A percentile compares a stretch with the other conserved stretches of the same genome.
Evolutionary conservation across 2,113 vertebrate genomes (phyloP).

Genomic region (Leiothrix lutea): DNA sequence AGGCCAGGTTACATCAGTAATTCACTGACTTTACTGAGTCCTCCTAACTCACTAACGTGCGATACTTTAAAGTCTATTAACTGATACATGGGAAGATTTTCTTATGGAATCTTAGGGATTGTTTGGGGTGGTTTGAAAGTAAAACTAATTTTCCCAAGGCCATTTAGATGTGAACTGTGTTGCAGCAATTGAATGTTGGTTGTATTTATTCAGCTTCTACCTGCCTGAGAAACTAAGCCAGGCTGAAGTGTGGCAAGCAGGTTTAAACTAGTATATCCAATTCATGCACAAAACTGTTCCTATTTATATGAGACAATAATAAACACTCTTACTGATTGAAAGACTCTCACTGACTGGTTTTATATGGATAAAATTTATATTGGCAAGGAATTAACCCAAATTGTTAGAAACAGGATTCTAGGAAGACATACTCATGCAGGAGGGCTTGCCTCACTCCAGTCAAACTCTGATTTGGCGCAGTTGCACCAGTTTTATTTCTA

Average conservation of each 20-base stretch:
- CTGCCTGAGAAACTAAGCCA: not conserved
- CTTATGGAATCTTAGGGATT: not conserved
- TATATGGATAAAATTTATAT: not conserved
- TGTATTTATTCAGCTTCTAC: not conserved
- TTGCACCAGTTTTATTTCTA: not conserved
- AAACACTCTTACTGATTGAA: not conserved
- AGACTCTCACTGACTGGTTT: not conserved
- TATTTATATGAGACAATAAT: not conserved
- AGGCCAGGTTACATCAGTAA: not conserved
- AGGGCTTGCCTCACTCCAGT: not conserved
- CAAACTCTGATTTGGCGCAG: not conserved
- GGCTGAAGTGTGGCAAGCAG: not conserved
- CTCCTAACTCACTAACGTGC: not conserved
- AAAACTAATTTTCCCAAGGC: not conserved
- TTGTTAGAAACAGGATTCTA: not conserved
- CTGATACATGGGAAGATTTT: not conserved
- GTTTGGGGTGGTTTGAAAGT: not conserved
- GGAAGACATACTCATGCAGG: not conserved
- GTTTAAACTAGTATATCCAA: not conserved
- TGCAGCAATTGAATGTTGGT: not conserved
- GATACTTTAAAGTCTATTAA: not conserved
- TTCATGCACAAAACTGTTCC: not conserved
- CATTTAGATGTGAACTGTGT: not conserved
- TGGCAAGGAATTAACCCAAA: not conserved
- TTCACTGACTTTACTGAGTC: fast-evolving